Evolutionary conservation across 2,797 vertebrate species (phyloP), one percentile per base, ranked within the genome.

Genomic region (Rhodeus uyekii): DNA sequence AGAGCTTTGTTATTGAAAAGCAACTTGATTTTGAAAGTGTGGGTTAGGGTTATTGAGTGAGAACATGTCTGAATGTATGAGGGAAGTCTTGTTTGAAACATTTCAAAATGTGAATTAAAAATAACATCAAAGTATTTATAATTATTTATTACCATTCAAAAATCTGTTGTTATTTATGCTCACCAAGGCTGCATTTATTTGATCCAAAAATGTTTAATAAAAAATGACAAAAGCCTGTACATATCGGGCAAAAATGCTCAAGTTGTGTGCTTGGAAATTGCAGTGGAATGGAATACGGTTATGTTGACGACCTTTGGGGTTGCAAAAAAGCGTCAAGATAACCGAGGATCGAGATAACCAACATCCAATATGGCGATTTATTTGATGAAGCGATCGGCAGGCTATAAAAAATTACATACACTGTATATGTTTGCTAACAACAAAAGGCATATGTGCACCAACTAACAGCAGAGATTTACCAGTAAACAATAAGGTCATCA

Each of bases 1-100:
- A 72, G 32, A 50, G 29, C 29, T n/a, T 50, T 72, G 69, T 53
- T 73, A 36, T 73, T 50, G 29, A 53, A 50, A 73, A 73, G 19
- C 19, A 53, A 36, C 29, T 72, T n/a, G 29, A 53, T 73, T 73
- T 50, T 7, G 3, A 72, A 50, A 14, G 22, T 50, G 50, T 29
- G 10, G n/a, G n/a, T n/a, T n/a, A 53, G n/a, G 32, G 69, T 29
- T 46, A 27, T 24, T 67, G 38, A 68, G 39, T 19, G 46, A 69
- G 46, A 46, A 29, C 29, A 1, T 4, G 16, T 48, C 68, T 22
- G 68, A 71, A 46, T 46, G 67, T 69, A 27, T 69, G 42, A 69
- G 24, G 24, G 42, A 48, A 71, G 68, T 32, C 27, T 71, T 71
- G 42, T 73, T 73, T 73, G 29, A 53, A 73, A n/a, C 1, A 13